phyloP scores from a whole-genome alignment of 1,140 invertebrate genomes.

The Macrobrachium rosenbergii region DNA sequence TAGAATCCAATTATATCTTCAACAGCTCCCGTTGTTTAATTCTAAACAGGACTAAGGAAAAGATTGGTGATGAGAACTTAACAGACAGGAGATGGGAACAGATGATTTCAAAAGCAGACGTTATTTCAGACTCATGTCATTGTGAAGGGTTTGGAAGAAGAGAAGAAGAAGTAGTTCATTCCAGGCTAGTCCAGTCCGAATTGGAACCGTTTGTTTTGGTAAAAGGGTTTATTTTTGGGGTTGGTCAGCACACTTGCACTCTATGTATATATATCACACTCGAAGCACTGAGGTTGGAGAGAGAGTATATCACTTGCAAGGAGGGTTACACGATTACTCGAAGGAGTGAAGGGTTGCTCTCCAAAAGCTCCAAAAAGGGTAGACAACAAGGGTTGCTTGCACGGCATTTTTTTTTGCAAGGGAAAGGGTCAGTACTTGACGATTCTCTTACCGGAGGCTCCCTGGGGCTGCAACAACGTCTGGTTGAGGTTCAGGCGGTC shows the following conservation, averaged over 20 bases:
- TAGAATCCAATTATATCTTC: too few relatives aligned
- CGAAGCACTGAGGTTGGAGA: constrained; percentile 6
- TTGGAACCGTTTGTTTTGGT: not conserved
- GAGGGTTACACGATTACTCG: not conserved
- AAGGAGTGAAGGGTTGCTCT: constrained; percentile 14
- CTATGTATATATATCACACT: not conserved
- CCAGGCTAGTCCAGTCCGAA: constrained; percentile 16
- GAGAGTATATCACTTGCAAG: not conserved
- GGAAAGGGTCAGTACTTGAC: not conserved
- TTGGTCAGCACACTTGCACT: not conserved
- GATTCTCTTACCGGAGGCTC: not conserved
- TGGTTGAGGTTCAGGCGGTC: not conserved
- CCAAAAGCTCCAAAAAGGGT: not conserved
- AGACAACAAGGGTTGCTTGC: not conserved
- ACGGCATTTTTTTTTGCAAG: too few relatives aligned
- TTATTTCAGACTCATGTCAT: too few relatives aligned
- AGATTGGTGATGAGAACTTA: too few relatives aligned
- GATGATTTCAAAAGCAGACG: too few relatives aligned
- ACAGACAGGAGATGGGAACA: too few relatives aligned
- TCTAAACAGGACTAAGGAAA: too few relatives aligned
- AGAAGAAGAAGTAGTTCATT: not conserved
- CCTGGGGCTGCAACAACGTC: not conserved
- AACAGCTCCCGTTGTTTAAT: too few relatives aligned
- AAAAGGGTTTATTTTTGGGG: not conserved
- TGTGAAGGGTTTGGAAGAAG: not conserved